These are phyloP conservation scores for Microctonus brassicae DNA, from an alignment of 2,888 invertebrate genomes.

Conservation along the genomic window DNA sequence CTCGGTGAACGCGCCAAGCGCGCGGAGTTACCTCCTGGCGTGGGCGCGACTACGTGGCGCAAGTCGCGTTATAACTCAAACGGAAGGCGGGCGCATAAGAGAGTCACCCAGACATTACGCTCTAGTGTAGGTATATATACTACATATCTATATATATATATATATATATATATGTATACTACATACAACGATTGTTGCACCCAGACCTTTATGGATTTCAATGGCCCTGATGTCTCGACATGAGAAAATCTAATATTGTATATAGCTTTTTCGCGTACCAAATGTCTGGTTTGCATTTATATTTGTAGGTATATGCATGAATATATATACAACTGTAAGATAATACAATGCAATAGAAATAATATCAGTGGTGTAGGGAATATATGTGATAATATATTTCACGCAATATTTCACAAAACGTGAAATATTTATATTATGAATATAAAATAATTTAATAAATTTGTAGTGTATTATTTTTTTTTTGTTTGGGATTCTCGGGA, in stretches of 20 bases:
- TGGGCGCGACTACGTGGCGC: conserved; percentile 49
- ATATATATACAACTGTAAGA: too few relatives aligned
- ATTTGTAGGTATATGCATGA: background rate
- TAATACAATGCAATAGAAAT: too few relatives aligned
- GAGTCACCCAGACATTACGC: background rate
- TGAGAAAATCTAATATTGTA: conserved; percentile 25
- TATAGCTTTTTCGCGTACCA: background rate
- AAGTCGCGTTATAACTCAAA: conserved; percentile 49
- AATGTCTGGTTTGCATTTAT: conserved; percentile 25
- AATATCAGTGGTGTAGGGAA: too few relatives aligned
- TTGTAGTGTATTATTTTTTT: too few relatives aligned
- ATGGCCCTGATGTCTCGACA: conserved; percentile 20
- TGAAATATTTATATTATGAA: too few relatives aligned
- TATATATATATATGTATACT: too few relatives aligned
- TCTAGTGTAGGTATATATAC: background rate
- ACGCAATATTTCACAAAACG: too few relatives aligned
- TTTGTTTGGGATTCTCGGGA: too few relatives aligned
- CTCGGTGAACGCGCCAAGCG: conserved; percentile 44
- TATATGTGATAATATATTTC: too few relatives aligned
- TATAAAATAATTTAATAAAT: too few relatives aligned
- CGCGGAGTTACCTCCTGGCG: conserved; percentile 41
- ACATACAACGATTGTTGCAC: conserved; percentile 19
- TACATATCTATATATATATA: background rate
- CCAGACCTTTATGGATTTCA: conserved; percentile 23
- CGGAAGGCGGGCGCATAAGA: conserved; percentile 3